Percentiles rank a stretch among this genome's conserved stretches.
These are phyloP conservation scores for Rynchops niger DNA, from an alignment of 2,113 vertebrate genomes.

Conservation along the genomic window DNA sequence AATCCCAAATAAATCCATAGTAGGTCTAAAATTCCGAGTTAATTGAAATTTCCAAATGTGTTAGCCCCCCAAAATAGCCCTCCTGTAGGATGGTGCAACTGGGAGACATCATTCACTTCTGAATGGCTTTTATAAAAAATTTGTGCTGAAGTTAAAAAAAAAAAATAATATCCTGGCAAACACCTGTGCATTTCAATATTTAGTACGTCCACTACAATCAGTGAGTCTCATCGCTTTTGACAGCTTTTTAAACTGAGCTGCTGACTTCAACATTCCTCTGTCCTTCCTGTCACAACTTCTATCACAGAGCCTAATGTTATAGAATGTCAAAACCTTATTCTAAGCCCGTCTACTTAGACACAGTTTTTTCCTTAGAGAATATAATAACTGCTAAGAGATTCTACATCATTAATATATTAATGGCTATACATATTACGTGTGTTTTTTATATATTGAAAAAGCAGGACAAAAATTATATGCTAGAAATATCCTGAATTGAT, in stretches of 20 bases:
- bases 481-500: not conserved
- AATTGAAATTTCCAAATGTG: not conserved
- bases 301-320: not conserved
- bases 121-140: not conserved
- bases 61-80: not conserved
- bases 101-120: not conserved
- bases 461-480: not conserved
- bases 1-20: not conserved
- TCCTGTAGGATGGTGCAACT: not conserved
- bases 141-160: not conserved
- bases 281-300: not conserved
- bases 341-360: not conserved
- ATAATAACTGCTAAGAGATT: not conserved
- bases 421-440: not conserved
- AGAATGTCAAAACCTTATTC: not conserved
- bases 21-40: not conserved
- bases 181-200: not conserved
- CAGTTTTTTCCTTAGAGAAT: not conserved
- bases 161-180: not conserved
- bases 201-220: not conserved
- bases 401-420: not conserved
- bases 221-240: not conserved
- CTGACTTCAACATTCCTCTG: not conserved
- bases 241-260: not conserved
- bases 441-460: not conserved